Conservation (phyloP, 2,888 invertebrate species). For the Pachycephus smyrnensis region DNA sequence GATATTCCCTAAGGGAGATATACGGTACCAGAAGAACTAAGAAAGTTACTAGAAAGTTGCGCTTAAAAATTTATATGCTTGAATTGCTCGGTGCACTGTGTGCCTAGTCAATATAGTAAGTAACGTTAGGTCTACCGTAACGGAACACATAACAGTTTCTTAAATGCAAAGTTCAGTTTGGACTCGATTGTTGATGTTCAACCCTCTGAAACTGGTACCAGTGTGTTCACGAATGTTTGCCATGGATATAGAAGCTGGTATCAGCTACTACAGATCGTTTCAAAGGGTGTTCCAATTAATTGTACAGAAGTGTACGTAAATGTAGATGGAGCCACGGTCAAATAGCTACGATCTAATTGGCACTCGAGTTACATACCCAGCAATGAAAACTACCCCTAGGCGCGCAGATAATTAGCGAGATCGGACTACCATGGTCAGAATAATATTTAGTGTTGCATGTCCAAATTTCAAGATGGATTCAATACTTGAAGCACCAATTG, state of each 20-base stretch:
- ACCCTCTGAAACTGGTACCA: background rate
- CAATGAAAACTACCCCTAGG: background rate
- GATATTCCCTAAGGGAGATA: background rate
- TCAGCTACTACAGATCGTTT: background rate
- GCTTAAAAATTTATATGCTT: background rate
- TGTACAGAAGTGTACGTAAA: background rate
- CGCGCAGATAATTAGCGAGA: background rate
- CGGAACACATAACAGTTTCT: background rate
- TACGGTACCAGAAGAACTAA: background rate
- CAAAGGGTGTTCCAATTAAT: background rate
- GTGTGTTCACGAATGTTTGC: background rate
- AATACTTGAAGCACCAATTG: background rate
- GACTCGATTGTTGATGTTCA: background rate
- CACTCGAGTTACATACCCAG: background rate
- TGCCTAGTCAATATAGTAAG: background rate
- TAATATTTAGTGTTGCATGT: background rate
- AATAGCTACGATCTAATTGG: background rate
- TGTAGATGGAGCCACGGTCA: background rate
- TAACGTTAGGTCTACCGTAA: background rate
- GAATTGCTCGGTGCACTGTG: background rate
- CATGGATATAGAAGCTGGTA: background rate
- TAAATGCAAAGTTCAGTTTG: background rate
- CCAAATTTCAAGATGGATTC: background rate
- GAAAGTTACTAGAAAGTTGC: background rate
- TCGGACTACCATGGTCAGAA: background rate